phyloP scores from a whole-genome alignment of 1,140 invertebrate genomes.

The Thalassaphorura encarpata region DNA sequence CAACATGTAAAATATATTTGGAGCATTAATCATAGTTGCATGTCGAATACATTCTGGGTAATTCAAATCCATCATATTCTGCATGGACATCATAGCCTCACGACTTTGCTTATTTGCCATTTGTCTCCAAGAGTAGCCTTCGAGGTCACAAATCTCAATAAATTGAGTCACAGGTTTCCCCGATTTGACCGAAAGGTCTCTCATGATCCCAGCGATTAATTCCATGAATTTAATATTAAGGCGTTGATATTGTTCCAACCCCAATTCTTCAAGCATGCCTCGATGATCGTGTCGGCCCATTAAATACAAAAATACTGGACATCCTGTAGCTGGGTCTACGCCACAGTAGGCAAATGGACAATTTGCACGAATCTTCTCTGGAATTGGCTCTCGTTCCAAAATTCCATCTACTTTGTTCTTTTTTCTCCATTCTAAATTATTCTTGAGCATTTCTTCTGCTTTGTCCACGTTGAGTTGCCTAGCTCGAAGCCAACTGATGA shows the following conservation, averaged over 20 bases:
- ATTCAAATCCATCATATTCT: conserved; percentile 6
- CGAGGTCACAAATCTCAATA: conserved; percentile 5
- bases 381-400: neutral
- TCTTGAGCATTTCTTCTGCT: conserved; percentile 7
- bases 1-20: conserved; percentile 7
- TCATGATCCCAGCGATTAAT: neutral
- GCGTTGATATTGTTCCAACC: neutral
- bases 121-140: conserved; percentile 1
- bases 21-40: conserved; percentile 8
- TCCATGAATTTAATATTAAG: neutral
- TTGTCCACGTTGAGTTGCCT: conserved; percentile 4
- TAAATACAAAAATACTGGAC: neutral
- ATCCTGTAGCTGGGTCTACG: neutral
- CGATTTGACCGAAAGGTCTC: neutral
- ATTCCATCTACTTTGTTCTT: conserved; percentile 8
- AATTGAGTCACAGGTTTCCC: neutral
- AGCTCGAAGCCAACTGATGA: conserved; percentile 14
- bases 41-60: conserved; percentile 9
- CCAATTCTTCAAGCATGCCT: neutral
- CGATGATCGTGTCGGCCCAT: neutral
- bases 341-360: neutral
- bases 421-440: conserved; percentile 5
- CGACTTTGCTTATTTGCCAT: neutral
- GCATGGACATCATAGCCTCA: neutral
- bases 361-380: neutral